Percentiles rank a stretch among this genome's conserved stretches.
Evolutionary conservation across 2,888 invertebrate genomes (phyloP).

Genomic region (Nemapogon koenigi): DNA sequence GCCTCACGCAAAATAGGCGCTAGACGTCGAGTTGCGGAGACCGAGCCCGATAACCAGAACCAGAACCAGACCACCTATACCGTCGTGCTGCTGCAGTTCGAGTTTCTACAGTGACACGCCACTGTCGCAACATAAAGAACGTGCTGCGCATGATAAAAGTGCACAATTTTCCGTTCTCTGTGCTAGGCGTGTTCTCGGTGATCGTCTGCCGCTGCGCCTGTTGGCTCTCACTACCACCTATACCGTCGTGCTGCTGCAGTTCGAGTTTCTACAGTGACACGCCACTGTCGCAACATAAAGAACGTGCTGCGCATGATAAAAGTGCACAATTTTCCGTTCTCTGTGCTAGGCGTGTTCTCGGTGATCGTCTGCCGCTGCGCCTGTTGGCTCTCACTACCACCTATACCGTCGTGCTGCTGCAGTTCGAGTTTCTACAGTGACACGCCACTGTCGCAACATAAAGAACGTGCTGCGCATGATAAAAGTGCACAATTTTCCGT

Average conservation of each 20-base stretch:
- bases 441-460: neutral
- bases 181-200: constrained; percentile 8
- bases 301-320: constrained; percentile 12
- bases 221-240: constrained; percentile 12
- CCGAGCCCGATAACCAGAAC: too few species aligned
- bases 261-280: constrained; percentile 5
- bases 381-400: constrained; percentile 11
- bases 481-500: neutral
- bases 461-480: constrained; percentile 14
- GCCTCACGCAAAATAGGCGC: too few species aligned
- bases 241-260: constrained; percentile 13
- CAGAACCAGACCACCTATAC: too few species aligned
- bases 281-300: constrained; percentile 9
- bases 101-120: too few species aligned
- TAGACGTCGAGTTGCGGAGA: too few species aligned
- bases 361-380: constrained; percentile 4
- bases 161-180: constrained; percentile 1
- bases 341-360: constrained; percentile 8
- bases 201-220: constrained; percentile 6
- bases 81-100: constrained; percentile 14
- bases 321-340: neutral
- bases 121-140: constrained; percentile 11
- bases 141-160: constrained; percentile 9
- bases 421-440: constrained; percentile 9
- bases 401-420: constrained; percentile 13